Conservation (phyloP, 2,797 vertebrate species). For the Phataginus tetradactyla region DNA sequence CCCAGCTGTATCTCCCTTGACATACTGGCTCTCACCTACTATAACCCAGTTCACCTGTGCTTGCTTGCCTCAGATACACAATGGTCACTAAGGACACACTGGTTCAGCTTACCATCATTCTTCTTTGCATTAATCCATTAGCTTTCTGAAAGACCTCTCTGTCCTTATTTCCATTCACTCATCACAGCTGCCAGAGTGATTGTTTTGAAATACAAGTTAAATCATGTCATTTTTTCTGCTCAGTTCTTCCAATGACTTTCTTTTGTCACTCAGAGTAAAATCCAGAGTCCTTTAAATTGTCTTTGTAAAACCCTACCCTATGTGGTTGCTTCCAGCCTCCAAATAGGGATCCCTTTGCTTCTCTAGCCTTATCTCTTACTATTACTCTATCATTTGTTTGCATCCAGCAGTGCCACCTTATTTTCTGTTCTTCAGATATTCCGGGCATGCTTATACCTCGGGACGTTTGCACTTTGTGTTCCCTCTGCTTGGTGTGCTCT, state of each 20-base stretch:
- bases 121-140: background rate
- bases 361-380: background rate
- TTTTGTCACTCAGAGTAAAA: background rate
- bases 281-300: background rate
- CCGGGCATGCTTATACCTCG: background rate
- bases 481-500: background rate
- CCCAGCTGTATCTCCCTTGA: background rate
- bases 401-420: background rate
- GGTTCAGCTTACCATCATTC: background rate
- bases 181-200: background rate
- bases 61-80: background rate
- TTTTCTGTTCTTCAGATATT: background rate
- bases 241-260: background rate
- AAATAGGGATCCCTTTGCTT: background rate
- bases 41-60: background rate
- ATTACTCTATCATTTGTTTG: background rate
- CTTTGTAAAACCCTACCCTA: background rate
- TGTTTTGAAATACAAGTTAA: constrained; percentile 1
- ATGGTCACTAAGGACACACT: background rate
- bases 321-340: background rate
- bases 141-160: background rate
- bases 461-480: background rate
- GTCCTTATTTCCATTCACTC: background rate
- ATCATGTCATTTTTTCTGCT: background rate
- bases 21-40: background rate